phyloP scores from a whole-genome alignment of 2,797 vertebrate genomes.

The Poeciliopsis infans region DNA sequence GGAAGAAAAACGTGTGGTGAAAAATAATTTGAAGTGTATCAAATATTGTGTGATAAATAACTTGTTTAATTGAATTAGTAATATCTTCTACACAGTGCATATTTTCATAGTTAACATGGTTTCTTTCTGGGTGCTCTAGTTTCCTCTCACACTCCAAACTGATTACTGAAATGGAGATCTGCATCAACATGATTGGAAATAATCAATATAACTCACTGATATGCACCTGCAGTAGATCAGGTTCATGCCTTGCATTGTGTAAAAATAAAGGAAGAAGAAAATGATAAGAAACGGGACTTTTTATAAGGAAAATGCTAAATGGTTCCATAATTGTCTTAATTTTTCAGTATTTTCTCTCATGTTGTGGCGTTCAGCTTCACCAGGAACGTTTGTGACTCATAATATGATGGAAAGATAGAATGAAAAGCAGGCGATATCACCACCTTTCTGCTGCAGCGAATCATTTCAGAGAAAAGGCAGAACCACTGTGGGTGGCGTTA shows the following conservation, averaged over 20 bases:
- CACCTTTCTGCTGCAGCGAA: background rate
- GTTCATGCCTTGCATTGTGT: background rate
- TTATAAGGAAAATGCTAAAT: background rate
- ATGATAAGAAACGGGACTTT: background rate
- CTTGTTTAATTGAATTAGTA: background rate
- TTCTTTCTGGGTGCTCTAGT: background rate
- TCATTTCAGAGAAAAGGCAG: slow-evolving; percentile 13
- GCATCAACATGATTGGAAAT: background rate
- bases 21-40: background rate
- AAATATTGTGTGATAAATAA: background rate
- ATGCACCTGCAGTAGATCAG: background rate
- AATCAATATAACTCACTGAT: background rate
- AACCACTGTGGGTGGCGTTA: slow-evolving; percentile 24
- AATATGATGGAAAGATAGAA: background rate
- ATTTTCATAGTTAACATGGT: no score
- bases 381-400: background rate
- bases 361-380: background rate
- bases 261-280: background rate
- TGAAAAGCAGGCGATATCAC: background rate
- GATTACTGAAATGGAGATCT: background rate
- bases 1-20: background rate
- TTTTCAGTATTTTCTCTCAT: background rate
- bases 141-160: background rate
- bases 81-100: no score
- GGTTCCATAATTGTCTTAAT: background rate